These are phyloP conservation scores for Melanocharis versteri DNA, from an alignment of 2,113 vertebrate genomes.

Conservation along the genomic window DNA sequence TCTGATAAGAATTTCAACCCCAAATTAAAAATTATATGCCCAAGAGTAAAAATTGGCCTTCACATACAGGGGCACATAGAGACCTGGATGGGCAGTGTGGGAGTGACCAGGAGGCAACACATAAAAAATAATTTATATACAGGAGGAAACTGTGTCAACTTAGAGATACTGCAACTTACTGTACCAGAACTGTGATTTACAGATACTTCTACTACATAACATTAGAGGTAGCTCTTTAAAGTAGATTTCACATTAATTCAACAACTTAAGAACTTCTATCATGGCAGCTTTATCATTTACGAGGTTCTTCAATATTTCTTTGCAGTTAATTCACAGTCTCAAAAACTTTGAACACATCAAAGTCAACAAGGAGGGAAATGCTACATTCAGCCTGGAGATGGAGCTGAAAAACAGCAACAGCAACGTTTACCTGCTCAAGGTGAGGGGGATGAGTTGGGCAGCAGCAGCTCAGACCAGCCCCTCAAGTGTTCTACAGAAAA, in stretches of 20 bases:
- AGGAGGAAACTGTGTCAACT: not conserved
- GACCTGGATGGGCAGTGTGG: not conserved
- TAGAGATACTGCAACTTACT: not conserved
- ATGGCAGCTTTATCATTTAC: not conserved
- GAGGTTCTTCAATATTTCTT: not conserved
- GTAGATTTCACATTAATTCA: not conserved
- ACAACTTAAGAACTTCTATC: not conserved
- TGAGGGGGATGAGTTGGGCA: constrained; percentile 42
- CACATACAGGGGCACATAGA: not conserved
- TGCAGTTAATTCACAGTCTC: constrained; percentile 76
- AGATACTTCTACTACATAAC: not conserved
- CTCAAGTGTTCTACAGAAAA: not conserved
- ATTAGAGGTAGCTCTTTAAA: not conserved
- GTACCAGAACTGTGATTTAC: not conserved
- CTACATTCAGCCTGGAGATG: constrained; percentile 83
- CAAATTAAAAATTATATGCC: not conserved
- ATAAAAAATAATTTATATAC: not conserved
- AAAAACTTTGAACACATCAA: constrained; percentile 77
- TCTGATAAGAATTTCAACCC: not conserved
- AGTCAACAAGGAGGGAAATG: constrained; percentile 71
- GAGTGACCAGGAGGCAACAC: not conserved
- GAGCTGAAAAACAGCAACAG: constrained; percentile 76
- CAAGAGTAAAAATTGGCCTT: not conserved
- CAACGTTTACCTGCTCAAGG: constrained; percentile 87
- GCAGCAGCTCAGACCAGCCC: not conserved